Base-by-base conservation (phyloP, 2,888 invertebrate species). In the Temnothorax rugatulus region DNA sequence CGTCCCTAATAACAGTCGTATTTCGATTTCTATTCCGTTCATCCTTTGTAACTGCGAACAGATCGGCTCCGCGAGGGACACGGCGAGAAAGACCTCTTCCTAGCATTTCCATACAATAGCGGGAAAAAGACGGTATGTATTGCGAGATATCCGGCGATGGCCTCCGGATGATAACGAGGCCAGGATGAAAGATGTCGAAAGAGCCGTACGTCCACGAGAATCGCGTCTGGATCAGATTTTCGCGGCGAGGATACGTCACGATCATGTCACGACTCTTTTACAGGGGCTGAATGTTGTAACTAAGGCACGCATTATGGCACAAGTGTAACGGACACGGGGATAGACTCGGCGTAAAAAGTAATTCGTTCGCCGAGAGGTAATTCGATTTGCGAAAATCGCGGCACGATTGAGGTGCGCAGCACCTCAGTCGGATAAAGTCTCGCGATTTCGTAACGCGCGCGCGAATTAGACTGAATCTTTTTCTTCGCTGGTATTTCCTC, bases 111-210 rank as follows among this genome's bases (percentile, higher is more conserved):
- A 93, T 93, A 93, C 93, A 94, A 94, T 93, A 90, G 86, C 92
- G 92, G 91, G 93, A 92, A 93, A 92, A 91, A 89, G 92, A 90
- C 89, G 84, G 87, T 86, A 83, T 84, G 86, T 73, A 87, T 94
- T 94, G 93, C 93, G 91, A 93, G 92, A 94, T 92, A 93, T 94
- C 94, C 94, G 94, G 92, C 90, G 92, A 93, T 92, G 89, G 88
- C 86, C 90, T 86, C 87, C 85, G 86, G 79, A 79, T 90, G 94
- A 93, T 93, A 93, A 90, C 87, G 82, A 77, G 85, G 83, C 85
- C 86, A 82, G 89, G 86, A 86, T 88, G 83, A 87, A 87, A 84
- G 87, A 88, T 92, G 92, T 87, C 76, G 92, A 90, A 91, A 91
- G 89, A 87, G 83, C 66, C 81, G 74, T 69, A 38, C 69, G 69